Percentiles rank a stretch among this genome's conserved stretches.
These are phyloP conservation scores for Condylura cristata DNA, from an alignment of 2,113 vertebrate genomes.

Conservation along the genomic window DNA sequence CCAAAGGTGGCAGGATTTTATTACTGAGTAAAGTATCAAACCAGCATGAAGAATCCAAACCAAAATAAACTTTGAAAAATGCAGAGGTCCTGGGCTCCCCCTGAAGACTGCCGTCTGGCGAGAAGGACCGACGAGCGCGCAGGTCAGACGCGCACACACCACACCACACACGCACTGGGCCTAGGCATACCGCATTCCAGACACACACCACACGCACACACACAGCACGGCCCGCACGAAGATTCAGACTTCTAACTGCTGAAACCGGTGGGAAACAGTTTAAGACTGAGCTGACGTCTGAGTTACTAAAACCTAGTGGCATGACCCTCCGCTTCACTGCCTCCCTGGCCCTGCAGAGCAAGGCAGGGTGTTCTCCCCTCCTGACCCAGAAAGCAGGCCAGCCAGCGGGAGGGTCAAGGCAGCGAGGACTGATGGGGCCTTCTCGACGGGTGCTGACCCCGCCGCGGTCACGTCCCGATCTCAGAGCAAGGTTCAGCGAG, in stretches of 20 bases:
- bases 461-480: not conserved
- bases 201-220: not conserved
- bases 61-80: conserved; percentile 38
- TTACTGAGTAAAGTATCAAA: conserved; percentile 48
- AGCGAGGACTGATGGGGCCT: not conserved
- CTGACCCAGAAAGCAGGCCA: not conserved
- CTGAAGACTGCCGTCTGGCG: not conserved
- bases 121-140: not conserved
- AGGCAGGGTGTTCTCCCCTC: not conserved
- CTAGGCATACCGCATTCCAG: not conserved
- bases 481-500: not conserved
- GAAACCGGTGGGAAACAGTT: not conserved
- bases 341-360: not conserved
- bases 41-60: conserved; percentile 24
- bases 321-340: not conserved
- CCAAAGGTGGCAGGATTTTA: not conserved
- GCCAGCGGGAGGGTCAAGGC: not conserved
- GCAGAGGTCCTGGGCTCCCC: not conserved
- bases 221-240: not conserved
- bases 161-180: not conserved
- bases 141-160: not conserved
- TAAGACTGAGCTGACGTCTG: not conserved
- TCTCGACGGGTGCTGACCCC: not conserved
- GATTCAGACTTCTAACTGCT: not conserved
- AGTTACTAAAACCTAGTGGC: not conserved